Evolutionary conservation across 2,797 vertebrate species (phyloP).

Genomic region (Nyctalus aviator): DNA sequence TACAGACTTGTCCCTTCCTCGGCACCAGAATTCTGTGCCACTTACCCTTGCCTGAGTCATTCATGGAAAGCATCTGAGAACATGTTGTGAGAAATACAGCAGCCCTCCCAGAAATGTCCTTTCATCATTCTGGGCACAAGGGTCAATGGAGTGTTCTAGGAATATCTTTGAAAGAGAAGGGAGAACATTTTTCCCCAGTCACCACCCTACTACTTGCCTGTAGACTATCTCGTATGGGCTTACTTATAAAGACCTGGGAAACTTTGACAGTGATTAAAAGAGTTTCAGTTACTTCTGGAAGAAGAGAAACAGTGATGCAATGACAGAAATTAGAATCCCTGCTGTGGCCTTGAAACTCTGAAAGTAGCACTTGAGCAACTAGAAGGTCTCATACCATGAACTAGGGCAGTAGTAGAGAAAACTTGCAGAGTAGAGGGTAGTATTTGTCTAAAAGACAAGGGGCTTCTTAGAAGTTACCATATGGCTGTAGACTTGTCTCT

Average conservation of each 20-base stretch:
- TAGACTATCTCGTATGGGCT: not conserved
- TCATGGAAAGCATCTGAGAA: conserved; percentile 58
- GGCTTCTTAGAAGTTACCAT: not conserved
- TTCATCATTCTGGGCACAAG: not conserved
- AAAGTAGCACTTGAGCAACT: not conserved
- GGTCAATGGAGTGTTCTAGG: conserved; percentile 9
- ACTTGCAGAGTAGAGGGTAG: not conserved
- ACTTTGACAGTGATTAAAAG: not conserved
- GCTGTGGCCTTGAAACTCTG: not conserved
- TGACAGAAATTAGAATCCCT: not conserved
- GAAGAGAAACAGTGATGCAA: not conserved
- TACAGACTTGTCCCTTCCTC: not conserved
- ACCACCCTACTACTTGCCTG: not conserved
- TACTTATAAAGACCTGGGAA: not conserved
- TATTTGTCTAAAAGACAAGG: not conserved
- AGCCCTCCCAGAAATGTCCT: conserved; percentile 10
- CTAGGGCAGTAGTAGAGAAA: not conserved
- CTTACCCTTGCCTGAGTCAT: conserved; percentile 66
- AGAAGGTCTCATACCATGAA: not conserved
- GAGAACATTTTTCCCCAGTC: not conserved
- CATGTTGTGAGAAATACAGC: not conserved
- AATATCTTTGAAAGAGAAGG: conserved; percentile 30
- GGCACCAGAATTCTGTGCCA: not conserved
- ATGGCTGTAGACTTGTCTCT: not conserved
- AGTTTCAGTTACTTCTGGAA: conserved; percentile 28